phyloP scores from a whole-genome alignment of 2,888 invertebrate species.

The Caenorhabditis imperialis region DNA sequence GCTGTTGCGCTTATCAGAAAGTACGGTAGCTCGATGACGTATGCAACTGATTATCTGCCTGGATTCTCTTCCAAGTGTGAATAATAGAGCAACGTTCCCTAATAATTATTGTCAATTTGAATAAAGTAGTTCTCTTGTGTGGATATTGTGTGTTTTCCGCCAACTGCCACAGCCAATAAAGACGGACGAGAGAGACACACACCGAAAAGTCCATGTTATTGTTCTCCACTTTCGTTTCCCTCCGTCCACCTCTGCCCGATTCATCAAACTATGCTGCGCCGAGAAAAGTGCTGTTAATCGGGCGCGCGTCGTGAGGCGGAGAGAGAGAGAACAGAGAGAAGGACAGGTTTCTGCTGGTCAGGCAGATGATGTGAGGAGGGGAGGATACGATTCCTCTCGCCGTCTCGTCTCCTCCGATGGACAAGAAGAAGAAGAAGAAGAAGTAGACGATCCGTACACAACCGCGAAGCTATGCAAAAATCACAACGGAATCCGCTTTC shows the following conservation, averaged over 20 bases:
- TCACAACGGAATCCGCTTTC: slow-evolving; percentile 16
- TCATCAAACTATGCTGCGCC: slow-evolving; percentile 2
- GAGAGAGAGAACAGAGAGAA: slow-evolving; percentile 5
- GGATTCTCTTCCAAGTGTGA: slow-evolving; percentile 40
- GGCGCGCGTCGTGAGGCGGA: slow-evolving; percentile 8
- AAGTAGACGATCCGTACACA: slow-evolving; percentile 15
- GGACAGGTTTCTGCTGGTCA: not conserved
- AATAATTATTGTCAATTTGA: too few species aligned
- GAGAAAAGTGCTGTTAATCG: slow-evolving; percentile 52
- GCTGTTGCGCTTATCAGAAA: slow-evolving; percentile 60
- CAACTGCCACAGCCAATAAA: not conserved
- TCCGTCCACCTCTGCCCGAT: not conserved
- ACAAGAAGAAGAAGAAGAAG: too few species aligned
- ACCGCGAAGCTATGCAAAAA: slow-evolving; percentile 28
- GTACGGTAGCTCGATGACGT: slow-evolving; percentile 66
- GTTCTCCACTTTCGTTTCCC: slow-evolving; percentile 2
- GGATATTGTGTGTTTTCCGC: not conserved
- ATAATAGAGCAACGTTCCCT: too few species aligned
- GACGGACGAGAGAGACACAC: too few species aligned
- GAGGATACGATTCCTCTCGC: too few species aligned
- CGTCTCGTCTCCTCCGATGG: not conserved
- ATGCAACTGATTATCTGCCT: slow-evolving; percentile 59
- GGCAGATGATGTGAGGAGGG: not conserved
- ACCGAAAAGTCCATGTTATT: slow-evolving; percentile 1
- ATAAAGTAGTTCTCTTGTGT: too few species aligned